Base-by-base conservation (phyloP, 2,888 invertebrate genomes). In the Stenodema calcarata region DNA sequence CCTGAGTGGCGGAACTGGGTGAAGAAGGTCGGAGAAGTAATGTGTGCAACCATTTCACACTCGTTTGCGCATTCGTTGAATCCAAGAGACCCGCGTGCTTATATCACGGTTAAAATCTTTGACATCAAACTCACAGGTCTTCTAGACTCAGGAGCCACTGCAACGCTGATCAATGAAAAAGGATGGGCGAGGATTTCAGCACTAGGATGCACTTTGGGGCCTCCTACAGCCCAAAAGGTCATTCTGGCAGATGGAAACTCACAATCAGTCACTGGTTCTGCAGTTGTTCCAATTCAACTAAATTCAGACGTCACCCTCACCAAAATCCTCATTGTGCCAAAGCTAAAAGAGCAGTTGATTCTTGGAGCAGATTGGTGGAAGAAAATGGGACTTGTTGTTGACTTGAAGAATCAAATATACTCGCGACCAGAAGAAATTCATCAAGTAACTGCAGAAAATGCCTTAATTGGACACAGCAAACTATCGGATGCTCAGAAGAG, bases 71-170 rank as follows among this genome's bases (percentile, higher is more conserved):
- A 4, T 16, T 12, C 73, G 3, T 1, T 30, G 1, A 73, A 73
- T 35, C n/a, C 30, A 1, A 28, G 14, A 73, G 73, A 28, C 30
- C 1, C 16, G 3, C 1, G 73, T n/a, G 35, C 73, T 11, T 16
- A 50, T 11, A 6, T 84, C 23, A 7, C 41, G 6, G 73, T 75
- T 4, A 14, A 12, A 27, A 84, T 84, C 18, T 41, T 73, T 27
- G 84, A 75, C 6, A 14, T 14, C 9, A n/a, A 30, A 23, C 9
- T 70, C 0, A 16, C 7, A 9, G 84, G 75, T 7, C 27, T 84
- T 0, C 18, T 84, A 44, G 84, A 84, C 28, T 84, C 75, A 6
- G 84, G 75, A 7, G 84, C 84, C 23, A 27, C 84, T 1, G 11
- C 28, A 1, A 44, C 84, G 4, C 23, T 84, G 12, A 47, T 84